Conservation (phyloP, 2,888 invertebrate genomes). For the Parnassius mnemosyne region DNA sequence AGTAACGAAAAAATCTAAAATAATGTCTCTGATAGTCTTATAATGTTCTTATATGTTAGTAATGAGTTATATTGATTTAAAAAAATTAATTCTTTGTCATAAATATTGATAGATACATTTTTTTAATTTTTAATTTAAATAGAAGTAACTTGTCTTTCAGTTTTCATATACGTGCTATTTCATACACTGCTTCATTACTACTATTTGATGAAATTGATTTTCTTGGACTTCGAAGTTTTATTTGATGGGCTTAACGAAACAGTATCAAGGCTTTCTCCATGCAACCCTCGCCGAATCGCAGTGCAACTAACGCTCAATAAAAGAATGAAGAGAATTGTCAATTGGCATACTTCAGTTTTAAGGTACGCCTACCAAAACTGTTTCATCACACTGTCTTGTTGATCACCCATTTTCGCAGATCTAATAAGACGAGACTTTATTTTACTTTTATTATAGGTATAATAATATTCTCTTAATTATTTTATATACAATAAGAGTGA, state of each 20-base stretch:
- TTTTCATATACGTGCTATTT: conserved; percentile 54
- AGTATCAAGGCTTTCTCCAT: conserved; percentile 36
- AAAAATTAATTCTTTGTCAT: no score
- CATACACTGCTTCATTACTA: conserved; percentile 57
- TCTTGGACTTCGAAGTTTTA: conserved; percentile 49
- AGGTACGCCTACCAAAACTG: conserved; percentile 34
- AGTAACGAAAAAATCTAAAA: no score
- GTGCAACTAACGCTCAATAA: conserved; percentile 44
- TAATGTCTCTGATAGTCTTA: no score
- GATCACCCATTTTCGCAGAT: no score
- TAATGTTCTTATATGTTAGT: no score
- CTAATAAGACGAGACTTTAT: no score
- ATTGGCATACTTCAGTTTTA: conserved; percentile 54
- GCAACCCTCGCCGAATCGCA: conserved; percentile 38
- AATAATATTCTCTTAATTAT: no score
- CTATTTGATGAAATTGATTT: conserved; percentile 52
- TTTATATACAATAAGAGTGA: no score
- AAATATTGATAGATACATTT: no score
- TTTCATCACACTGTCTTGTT: no score
- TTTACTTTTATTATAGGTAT: no score
- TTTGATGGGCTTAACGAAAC: conserved; percentile 54
- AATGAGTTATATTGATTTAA: no score
- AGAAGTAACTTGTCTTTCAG: conserved; percentile 39
- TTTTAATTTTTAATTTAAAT: background rate
- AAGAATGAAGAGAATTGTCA: conserved; percentile 49